These are phyloP conservation scores for Chelonus insularis DNA, from an alignment of 1,140 invertebrate genomes.

Conservation along the genomic window DNA sequence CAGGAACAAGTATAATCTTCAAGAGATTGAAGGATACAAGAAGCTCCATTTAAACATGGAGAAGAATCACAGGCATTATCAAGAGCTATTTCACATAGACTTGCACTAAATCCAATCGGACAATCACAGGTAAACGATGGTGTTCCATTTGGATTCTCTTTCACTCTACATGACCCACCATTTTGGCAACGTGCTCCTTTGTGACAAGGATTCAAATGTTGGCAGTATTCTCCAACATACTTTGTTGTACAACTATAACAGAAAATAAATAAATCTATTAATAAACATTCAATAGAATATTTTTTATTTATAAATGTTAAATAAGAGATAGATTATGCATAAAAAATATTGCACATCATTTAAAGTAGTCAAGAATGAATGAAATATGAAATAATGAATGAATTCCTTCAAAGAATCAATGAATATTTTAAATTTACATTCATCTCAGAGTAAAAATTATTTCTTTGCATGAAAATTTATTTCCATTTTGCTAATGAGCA, in stretches of 20 bases:
- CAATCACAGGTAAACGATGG: slow-evolving; percentile 85
- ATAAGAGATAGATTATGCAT: too few species aligned
- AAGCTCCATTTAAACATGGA: slow-evolving; percentile 85
- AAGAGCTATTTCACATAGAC: slow-evolving; percentile 88
- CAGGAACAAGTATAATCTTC: slow-evolving; percentile 82
- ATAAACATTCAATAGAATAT: neutral
- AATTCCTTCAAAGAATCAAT: too few species aligned
- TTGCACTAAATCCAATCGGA: slow-evolving; percentile 88
- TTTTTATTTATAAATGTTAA: too few species aligned
- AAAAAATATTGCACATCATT: too few species aligned
- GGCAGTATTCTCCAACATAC: slow-evolving; percentile 92
- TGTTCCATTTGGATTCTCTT: slow-evolving; percentile 65
- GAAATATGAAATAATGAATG: too few species aligned
- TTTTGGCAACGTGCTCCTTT: slow-evolving; percentile 87
- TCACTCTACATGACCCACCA: slow-evolving; percentile 85
- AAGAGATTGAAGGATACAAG: slow-evolving; percentile 77
- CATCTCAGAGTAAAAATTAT: too few species aligned
- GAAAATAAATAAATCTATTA: slow-evolving; percentile 40
- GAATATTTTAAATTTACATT: too few species aligned
- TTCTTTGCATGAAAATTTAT: too few species aligned
- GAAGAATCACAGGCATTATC: slow-evolving; percentile 87
- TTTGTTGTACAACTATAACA: slow-evolving; percentile 85
- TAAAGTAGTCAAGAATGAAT: too few species aligned
- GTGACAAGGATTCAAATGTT: slow-evolving; percentile 89
- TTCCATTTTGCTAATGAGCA: too few species aligned